phyloP scores from a whole-genome alignment of 1,140 invertebrate genomes.

The Piezodorus guildinii region DNA sequence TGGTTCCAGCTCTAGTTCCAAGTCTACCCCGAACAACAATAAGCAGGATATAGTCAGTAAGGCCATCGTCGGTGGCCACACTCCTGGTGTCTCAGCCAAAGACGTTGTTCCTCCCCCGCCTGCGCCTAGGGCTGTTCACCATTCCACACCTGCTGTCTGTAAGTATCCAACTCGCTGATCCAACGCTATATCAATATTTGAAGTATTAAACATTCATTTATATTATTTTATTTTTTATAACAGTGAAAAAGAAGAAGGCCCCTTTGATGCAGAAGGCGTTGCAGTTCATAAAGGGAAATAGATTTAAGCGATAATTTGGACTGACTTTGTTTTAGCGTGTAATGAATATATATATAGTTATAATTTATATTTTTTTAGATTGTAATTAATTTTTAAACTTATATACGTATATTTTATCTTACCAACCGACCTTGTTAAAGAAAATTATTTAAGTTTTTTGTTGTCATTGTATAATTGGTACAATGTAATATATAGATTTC shows the following conservation, averaged over 20 bases:
- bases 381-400: too few species aligned
- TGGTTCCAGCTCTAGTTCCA: background rate
- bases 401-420: too few species aligned
- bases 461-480: too few species aligned
- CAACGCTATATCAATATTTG: too few species aligned
- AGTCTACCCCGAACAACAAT: background rate
- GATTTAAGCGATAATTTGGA: slow-evolving; percentile 24
- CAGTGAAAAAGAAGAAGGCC: slow-evolving; percentile 32
- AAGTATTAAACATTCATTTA: background rate
- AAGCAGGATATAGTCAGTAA: slow-evolving; percentile 27
- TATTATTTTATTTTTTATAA: slow-evolving; percentile 25
- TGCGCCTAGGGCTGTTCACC: background rate
- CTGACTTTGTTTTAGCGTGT: too few species aligned
- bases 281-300: slow-evolving; percentile 29
- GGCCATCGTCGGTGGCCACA: slow-evolving; percentile 26
- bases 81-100: slow-evolving; percentile 17
- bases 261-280: slow-evolving; percentile 31
- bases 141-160: slow-evolving; percentile 10
- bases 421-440: too few species aligned
- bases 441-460: too few species aligned
- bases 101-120: slow-evolving; percentile 23
- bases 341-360: too few species aligned
- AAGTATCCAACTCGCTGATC: slow-evolving; percentile 6
- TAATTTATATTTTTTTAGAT: too few species aligned
- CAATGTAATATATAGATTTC: too few species aligned